These are phyloP conservation scores for Plagiodera versicolora DNA, from an alignment of 2,888 invertebrate genomes.

Conservation along the genomic window DNA sequence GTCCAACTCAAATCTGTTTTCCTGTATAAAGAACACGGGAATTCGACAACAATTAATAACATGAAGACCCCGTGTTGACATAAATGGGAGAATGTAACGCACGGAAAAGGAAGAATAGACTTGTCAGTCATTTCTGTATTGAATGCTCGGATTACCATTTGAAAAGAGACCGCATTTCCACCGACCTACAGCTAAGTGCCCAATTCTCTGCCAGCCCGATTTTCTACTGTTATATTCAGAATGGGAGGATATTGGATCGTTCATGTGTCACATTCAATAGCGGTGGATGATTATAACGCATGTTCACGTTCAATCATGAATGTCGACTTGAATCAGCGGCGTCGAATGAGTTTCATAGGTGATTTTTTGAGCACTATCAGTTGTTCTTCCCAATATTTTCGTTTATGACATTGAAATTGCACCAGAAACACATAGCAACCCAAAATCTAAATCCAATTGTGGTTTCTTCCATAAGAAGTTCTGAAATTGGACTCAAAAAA, in stretches of 20 bases:
- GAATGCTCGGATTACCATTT: slow-evolving; percentile 51
- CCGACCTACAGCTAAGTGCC: slow-evolving; percentile 52
- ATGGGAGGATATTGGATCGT: slow-evolving; percentile 48
- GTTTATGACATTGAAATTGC: too few relatives aligned
- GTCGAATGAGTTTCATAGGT: not conserved
- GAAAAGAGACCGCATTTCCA: slow-evolving; percentile 44
- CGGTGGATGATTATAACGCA: slow-evolving; percentile 37
- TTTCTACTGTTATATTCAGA: slow-evolving; percentile 46
- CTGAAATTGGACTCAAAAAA: too few relatives aligned
- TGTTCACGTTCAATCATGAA: not conserved
- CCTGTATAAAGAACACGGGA: too few relatives aligned
- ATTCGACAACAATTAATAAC: too few relatives aligned
- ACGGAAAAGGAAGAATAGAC: slow-evolving; percentile 42
- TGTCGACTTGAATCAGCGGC: not conserved
- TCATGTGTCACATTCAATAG: slow-evolving; percentile 50
- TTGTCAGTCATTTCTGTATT: slow-evolving; percentile 49
- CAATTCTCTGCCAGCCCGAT: slow-evolving; percentile 51
- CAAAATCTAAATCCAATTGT: too few relatives aligned
- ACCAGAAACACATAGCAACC: too few relatives aligned
- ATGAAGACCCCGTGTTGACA: too few relatives aligned
- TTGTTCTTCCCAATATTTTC: too few relatives aligned
- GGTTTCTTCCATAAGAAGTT: too few relatives aligned
- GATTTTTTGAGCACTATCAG: too few relatives aligned
- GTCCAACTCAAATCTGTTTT: too few relatives aligned
- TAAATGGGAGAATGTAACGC: slow-evolving; percentile 2